Conservation (phyloP, 1,140 invertebrate species). For the Plutomurus gul region DNA sequence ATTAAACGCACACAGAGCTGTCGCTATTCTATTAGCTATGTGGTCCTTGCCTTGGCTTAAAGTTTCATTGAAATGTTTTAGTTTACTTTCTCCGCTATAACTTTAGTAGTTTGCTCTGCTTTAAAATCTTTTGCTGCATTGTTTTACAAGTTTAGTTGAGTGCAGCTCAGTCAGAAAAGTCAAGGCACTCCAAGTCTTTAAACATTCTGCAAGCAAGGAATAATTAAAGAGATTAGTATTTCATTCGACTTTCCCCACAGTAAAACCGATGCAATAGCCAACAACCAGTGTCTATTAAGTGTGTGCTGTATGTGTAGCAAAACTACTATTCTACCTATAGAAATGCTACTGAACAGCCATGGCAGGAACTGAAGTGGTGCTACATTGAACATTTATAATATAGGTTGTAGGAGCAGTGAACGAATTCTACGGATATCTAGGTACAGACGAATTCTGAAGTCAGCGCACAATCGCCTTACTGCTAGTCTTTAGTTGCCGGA, state of each 20-base stretch:
- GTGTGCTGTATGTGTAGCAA: too few relatives aligned
- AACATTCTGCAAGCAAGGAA: constrained; percentile 1
- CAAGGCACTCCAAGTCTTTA: not conserved
- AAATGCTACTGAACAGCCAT: too few relatives aligned
- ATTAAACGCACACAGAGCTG: too few relatives aligned
- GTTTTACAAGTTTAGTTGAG: not conserved
- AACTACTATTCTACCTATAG: too few relatives aligned
- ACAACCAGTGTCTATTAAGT: not conserved
- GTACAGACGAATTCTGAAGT: constrained; percentile 4
- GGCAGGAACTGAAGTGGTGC: too few relatives aligned
- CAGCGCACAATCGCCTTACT: constrained; percentile 1
- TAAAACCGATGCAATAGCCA: not conserved
- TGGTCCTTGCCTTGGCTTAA: too few relatives aligned
- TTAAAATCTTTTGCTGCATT: not conserved
- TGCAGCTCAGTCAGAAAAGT: not conserved
- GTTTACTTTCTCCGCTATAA: not conserved
- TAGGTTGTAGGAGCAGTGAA: too few relatives aligned
- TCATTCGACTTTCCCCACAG: constrained; percentile 21
- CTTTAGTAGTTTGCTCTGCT: constrained; percentile 1
- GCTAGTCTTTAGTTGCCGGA: too few relatives aligned
- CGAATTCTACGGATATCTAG: too few relatives aligned
- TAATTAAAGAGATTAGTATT: constrained; percentile 35
- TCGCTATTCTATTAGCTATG: too few relatives aligned
- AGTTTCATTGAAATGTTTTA: not conserved
- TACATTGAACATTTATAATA: too few relatives aligned